Evolutionary conservation across 2,888 invertebrate genomes (phyloP).

Genomic region (Sarcophaga rosellei): DNA sequence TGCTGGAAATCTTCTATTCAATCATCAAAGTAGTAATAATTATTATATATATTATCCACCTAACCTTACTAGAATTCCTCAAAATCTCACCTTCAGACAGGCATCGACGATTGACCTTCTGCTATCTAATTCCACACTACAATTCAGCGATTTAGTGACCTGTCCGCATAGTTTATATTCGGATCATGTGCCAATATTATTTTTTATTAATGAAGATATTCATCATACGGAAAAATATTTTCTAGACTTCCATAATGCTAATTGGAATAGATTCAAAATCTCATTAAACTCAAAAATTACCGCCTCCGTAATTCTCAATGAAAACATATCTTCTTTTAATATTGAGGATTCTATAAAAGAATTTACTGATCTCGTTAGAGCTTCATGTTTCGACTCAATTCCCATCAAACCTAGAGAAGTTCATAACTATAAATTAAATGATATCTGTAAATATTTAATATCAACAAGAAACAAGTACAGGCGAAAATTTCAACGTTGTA

Average conservation of each 20-base stretch:
- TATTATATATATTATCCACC: slow-evolving; percentile 4
- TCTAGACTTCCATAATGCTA: background rate
- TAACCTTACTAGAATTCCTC: background rate
- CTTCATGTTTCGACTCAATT: too few relatives aligned
- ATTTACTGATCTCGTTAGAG: background rate
- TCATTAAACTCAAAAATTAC: too few relatives aligned
- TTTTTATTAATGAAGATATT: background rate
- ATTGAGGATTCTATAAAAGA: background rate
- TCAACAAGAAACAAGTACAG: too few relatives aligned
- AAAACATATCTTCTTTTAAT: background rate
- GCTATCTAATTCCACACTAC: background rate
- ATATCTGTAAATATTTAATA: too few relatives aligned
- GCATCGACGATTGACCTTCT: background rate
- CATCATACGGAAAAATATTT: background rate
- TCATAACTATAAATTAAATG: background rate
- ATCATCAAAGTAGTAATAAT: background rate
- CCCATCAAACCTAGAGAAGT: too few relatives aligned
- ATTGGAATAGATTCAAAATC: background rate
- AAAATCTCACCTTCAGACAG: background rate
- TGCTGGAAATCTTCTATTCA: background rate
- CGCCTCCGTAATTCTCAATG: background rate
- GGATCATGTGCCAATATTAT: background rate
- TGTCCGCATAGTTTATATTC: background rate
- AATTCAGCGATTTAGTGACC: background rate
- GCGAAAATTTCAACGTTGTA: background rate